Evolutionary conservation across 2,113 vertebrate genomes (phyloP).

Genomic region (Corythaeola cristata): DNA sequence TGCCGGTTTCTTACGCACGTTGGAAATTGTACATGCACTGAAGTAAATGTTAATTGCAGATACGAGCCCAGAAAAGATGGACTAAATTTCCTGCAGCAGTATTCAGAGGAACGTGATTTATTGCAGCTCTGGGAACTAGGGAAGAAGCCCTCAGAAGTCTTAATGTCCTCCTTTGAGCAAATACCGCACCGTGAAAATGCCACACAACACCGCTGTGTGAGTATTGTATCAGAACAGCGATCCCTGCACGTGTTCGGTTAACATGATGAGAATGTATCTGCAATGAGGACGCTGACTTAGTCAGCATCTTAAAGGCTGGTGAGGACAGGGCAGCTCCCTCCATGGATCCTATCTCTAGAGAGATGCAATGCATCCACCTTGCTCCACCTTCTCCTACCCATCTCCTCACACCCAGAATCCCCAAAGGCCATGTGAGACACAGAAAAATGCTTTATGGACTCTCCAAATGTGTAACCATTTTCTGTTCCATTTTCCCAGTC

Average conservation of each 20-base stretch:
- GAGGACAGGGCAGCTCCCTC: not conserved
- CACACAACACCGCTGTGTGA: accelerated
- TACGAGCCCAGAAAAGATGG: not conserved
- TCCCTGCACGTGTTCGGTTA: not conserved
- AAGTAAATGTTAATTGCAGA: not conserved
- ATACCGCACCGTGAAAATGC: not conserved
- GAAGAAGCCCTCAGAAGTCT: not conserved
- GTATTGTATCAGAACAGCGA: not conserved
- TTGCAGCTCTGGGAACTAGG: not conserved
- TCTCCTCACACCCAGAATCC: accelerated
- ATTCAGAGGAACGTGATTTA: not conserved
- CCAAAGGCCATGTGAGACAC: not conserved
- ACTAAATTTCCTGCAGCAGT: not conserved
- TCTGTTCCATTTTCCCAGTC: not conserved
- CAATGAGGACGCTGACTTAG: not conserved
- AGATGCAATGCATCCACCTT: not conserved
- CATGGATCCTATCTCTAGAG: not conserved
- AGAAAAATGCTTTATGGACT: not conserved
- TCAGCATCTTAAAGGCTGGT: not conserved
- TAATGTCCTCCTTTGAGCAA: not conserved
- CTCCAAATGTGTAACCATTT: not conserved
- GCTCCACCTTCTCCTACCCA: not conserved
- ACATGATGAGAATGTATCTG: not conserved
- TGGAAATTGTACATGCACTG: not conserved
- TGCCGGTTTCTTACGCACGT: not conserved